Base-by-base conservation (phyloP, 2,797 vertebrate species). In the Molossus alvarezi region DNA sequence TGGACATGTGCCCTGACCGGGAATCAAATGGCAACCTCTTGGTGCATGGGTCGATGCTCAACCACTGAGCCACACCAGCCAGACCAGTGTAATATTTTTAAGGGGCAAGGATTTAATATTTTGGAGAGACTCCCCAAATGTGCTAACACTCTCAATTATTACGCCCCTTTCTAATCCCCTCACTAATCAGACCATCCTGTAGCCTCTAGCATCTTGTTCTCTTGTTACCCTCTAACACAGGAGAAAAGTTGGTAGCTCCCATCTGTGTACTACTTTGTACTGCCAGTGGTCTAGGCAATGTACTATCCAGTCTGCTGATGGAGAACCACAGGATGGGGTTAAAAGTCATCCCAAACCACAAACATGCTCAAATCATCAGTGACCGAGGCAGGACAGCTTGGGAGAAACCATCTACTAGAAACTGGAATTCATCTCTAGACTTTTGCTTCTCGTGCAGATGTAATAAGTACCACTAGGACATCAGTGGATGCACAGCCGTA, bases 71-170 rank as follows among this genome's bases (percentile, higher is more conserved):
- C 41, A 45, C 41, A 45, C 41, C 41, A 45, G 41, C 41, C 6
- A 6, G 41, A 45, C 71, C 72, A 94, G 37, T 41, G 45, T 53
- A 93, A 51, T 11, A 48, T 2, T 27, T 88, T 55, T 17, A 84
- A 81, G 27, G 27, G 73, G 72, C 18, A 41, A 14, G 79, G 33
- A 90, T 41, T 71, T 76, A 60, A 57, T 45, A 73, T 58, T 14
- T 14, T 91, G 33, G 10, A 95, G 53, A 69, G 90, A 82, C 25
- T 86, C 75, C 80, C 53, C 11, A 79, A 79, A 91, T 25, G 33
- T 45, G 58, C 25, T 69, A 9, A 58, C 51, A 29, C 51, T 21
- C 75, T 85, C 12, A 45, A 77, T 62, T 69, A 82, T 23, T 27
- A 27, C 18, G 62, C 41, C 41, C 65, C 55, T 65, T 48, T 71